phyloP scores from a whole-genome alignment of 1,140 invertebrate species.

The Aphis gossypii region DNA sequence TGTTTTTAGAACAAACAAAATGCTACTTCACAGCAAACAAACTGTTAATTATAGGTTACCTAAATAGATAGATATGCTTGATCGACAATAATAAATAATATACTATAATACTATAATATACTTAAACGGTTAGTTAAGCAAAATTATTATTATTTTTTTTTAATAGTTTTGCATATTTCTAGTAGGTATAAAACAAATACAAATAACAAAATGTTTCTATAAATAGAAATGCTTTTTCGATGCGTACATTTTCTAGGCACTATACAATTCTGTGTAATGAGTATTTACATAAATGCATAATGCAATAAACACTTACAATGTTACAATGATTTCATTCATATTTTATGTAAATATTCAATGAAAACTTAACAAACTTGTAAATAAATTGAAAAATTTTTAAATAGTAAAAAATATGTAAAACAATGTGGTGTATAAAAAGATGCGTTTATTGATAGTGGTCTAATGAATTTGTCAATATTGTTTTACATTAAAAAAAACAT shows the following conservation, averaged over 20 bases:
- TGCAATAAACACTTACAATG: background rate
- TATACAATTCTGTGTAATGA: background rate
- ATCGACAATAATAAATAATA: background rate
- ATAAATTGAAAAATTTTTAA: background rate
- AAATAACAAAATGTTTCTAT: background rate
- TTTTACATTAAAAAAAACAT: background rate
- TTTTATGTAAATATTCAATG: background rate
- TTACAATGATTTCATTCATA: background rate
- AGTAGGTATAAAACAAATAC: slow-evolving; percentile 23
- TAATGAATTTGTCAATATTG: background rate
- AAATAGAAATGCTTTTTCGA: background rate
- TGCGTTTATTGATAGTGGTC: background rate
- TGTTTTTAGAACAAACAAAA: background rate
- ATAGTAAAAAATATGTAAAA: background rate
- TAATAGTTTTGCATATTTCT: background rate
- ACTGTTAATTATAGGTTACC: background rate
- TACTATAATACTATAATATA: slow-evolving; percentile 10
- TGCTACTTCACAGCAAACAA: background rate
- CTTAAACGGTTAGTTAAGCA: background rate
- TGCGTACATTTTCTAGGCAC: background rate
- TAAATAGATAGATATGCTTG: background rate
- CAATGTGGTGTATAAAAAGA: background rate
- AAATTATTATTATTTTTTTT: background rate
- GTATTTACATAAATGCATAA: background rate
- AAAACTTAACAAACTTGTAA: background rate